Evolutionary conservation across 2,888 invertebrate species (phyloP), one percentile per base, ranked within the genome.

Genomic region (Diplazon laetatorius): DNA sequence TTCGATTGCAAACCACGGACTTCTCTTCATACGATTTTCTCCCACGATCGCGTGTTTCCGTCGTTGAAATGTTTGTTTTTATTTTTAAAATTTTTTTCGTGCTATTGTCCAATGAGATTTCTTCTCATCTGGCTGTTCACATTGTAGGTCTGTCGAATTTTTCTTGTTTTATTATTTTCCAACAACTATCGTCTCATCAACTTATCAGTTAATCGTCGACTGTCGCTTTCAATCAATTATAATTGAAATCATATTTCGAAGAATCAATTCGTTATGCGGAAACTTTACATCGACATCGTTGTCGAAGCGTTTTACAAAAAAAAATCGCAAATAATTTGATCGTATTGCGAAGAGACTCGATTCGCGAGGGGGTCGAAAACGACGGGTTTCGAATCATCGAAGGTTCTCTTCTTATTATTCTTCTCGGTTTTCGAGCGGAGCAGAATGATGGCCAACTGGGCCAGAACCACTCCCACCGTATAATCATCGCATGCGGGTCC

Each of bases 1-100:
- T 59, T 65, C 39, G 10, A 59, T 59, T 57, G 42, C 73, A 73
- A 73, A 59, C 48, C n/a, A 66, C n/a, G 39, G 20, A 35, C 42
- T 18, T 14, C 66, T 14, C 18, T 30, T 52, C 55, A 44, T 44
- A n/a, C 16, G 35, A 25, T 16, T 55, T 55, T 55, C 46, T 16
- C 55, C 18, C 57, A 57, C 57, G 16, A 68, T 55, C 55, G 22
- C n/a, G 25, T 52, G 14, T 55, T 46, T 44, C n/a, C 46, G 20
- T 44, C 44, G 44, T 55, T 18, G 5, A 55, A 68, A 42, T 22
- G n/a, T n/a, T n/a, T n/a, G n/a, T n/a, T n/a, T n/a, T n/a, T 6
- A 30, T 30, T 30, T 30, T 2, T 57, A 48, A 48, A 18, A 10
- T 14, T 3, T 18, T n/a, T 18, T 8, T 44, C 57, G 42, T 46